Percentiles rank a stretch among this genome's conserved stretches.
Conservation (phyloP, 2,113 vertebrate species). For the Apteryx mantelli region DNA sequence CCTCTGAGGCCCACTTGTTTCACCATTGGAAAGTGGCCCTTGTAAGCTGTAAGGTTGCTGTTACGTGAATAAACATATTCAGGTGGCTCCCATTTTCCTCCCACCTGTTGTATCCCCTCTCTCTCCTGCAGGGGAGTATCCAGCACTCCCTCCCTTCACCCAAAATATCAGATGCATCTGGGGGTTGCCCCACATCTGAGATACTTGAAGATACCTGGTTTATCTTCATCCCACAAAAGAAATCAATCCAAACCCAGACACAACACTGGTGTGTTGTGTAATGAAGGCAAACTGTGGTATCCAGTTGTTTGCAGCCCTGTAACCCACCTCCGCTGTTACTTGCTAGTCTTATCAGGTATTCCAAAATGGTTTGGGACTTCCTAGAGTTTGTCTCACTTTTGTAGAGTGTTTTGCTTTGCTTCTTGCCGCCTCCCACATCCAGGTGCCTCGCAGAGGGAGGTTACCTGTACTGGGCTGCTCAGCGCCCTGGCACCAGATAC, state of each 20-base stretch:
- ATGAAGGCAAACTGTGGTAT: not conserved
- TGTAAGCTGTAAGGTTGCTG: not conserved
- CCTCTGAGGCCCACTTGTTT: not conserved
- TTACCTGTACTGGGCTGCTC: too few relatives aligned
- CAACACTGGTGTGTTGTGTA: accelerated
- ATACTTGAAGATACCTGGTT: not conserved
- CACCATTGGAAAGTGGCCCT: not conserved
- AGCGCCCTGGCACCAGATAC: not conserved
- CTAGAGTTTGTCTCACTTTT: not conserved
- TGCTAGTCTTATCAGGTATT: not conserved
- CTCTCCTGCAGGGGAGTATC: not conserved
- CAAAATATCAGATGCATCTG: not conserved
- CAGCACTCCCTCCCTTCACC: accelerated
- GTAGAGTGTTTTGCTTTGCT: not conserved
- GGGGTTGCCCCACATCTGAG: not conserved
- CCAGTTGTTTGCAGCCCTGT: not conserved
- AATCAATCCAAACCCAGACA: not conserved
- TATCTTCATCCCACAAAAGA: not conserved
- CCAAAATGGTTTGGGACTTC: not conserved
- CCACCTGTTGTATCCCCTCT: not conserved
- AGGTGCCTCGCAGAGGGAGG: not conserved
- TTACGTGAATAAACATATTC: not conserved
- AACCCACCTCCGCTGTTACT: accelerated
- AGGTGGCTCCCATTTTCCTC: not conserved
- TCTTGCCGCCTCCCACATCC: not conserved